Evolutionary conservation across 2,113 vertebrate species (phyloP).

Genomic region (Pardalotus punctatus): DNA sequence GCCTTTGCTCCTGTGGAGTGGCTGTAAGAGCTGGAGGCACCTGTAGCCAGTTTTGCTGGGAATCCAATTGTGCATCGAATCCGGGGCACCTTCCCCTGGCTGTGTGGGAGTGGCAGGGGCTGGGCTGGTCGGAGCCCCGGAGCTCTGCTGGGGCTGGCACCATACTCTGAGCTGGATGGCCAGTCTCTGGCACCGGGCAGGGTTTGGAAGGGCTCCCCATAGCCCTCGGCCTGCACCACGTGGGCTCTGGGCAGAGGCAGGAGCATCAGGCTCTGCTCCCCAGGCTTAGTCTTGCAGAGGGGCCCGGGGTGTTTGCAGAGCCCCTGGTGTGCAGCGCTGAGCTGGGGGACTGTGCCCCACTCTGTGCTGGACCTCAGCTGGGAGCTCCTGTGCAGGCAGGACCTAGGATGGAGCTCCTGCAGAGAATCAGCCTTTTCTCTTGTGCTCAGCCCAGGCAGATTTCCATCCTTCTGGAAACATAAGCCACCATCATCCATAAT

Average conservation of each 20-base stretch:
- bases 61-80: accelerated
- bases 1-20: not conserved
- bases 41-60: accelerated
- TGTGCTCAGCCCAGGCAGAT: not conserved
- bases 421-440: not conserved
- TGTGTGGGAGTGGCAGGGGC: not conserved
- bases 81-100: not conserved
- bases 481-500: constrained; percentile 1
- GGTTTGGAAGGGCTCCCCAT: not conserved
- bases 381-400: not conserved
- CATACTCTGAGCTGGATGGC: not conserved
- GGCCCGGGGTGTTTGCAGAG: not conserved
- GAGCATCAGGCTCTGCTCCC: accelerated
- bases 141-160: not conserved
- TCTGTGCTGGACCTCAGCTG: not conserved
- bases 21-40: not conserved
- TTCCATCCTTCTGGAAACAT: not conserved
- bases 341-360: not conserved
- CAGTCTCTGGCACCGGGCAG: not conserved
- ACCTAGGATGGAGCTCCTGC: not conserved
- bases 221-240: not conserved
- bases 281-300: not conserved
- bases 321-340: not conserved
- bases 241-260: not conserved
- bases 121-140: not conserved